Percentiles rank a stretch among this genome's conserved stretches.
Evolutionary conservation across 2,113 vertebrate genomes (phyloP).

Genomic region (Neolamprologus variostigma): DNA sequence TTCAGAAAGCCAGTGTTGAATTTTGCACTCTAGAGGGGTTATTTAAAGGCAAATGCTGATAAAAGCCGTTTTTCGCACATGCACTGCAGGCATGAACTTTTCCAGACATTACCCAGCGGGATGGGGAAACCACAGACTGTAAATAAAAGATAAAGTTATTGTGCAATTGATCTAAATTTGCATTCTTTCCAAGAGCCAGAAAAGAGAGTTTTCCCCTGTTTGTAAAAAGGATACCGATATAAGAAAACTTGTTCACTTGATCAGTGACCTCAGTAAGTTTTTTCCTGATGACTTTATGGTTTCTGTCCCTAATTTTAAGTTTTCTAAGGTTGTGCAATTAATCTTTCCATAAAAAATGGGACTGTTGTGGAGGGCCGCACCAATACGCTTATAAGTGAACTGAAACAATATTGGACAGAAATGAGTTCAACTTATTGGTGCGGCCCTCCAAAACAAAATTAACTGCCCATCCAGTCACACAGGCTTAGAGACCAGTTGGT

Average conservation of each 20-base stretch:
- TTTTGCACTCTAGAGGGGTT: background rate
- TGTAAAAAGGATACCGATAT: accelerated
- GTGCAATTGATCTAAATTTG: background rate
- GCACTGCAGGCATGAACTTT: background rate
- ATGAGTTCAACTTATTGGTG: background rate
- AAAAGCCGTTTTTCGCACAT: background rate
- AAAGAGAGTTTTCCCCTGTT: background rate
- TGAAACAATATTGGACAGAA: background rate
- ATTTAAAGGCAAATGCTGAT: background rate
- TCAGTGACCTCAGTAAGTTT: background rate
- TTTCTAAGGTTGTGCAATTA: background rate
- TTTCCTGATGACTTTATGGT: background rate
- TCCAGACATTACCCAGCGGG: background rate
- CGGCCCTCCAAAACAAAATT: background rate
- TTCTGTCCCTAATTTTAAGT: background rate
- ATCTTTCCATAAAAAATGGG: background rate
- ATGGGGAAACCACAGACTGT: background rate
- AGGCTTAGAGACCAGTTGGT: background rate
- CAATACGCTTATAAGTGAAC: background rate
- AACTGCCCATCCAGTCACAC: background rate
- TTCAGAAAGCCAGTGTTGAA: background rate
- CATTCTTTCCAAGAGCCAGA: background rate
- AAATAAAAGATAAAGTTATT: background rate
- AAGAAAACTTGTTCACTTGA: background rate
- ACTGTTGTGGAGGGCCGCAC: accelerated